Evolutionary conservation across 2,888 invertebrate genomes (phyloP).

Genomic region (Octodonta nipae): DNA sequence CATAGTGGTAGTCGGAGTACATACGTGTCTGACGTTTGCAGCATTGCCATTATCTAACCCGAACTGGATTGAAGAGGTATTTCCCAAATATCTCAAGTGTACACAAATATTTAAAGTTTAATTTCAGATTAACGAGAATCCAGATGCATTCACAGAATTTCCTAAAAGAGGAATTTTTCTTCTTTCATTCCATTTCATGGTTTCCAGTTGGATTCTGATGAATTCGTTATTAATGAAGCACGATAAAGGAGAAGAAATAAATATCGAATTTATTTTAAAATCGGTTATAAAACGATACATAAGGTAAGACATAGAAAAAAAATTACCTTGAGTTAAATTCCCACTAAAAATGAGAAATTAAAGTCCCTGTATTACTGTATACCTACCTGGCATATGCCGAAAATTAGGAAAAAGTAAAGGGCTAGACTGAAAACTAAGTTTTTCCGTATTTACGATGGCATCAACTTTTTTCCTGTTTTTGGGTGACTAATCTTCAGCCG

Average conservation of each 20-base stretch:
- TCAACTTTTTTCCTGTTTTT: no score
- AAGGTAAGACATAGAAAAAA: constrained; percentile 20
- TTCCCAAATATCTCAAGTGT: constrained; percentile 1
- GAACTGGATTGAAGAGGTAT: constrained; percentile 12
- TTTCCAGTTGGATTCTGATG: constrained; percentile 13
- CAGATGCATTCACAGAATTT: constrained; percentile 6
- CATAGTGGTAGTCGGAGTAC: constrained; percentile 9
- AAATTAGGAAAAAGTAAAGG: no score
- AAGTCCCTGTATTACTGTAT: no score
- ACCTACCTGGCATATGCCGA: no score
- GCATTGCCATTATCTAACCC: constrained; percentile 11
- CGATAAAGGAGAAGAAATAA: constrained; percentile 15
- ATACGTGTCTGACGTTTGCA: constrained; percentile 7
- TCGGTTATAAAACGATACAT: constrained; percentile 20
- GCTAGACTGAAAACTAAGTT: no score
- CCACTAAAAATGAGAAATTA: no score
- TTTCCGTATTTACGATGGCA: no score
- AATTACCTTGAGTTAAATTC: no score
- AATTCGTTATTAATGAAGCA: constrained; percentile 9
- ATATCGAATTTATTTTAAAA: constrained; percentile 13
- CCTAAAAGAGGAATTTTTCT: constrained; percentile 10
- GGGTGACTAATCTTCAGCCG: no score
- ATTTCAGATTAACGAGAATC: constrained; percentile 10
- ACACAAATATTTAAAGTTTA: no score
- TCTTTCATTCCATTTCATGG: constrained; percentile 12